Evolutionary conservation across 2,888 invertebrate species (phyloP).

Genomic region (Apeira syringaria): DNA sequence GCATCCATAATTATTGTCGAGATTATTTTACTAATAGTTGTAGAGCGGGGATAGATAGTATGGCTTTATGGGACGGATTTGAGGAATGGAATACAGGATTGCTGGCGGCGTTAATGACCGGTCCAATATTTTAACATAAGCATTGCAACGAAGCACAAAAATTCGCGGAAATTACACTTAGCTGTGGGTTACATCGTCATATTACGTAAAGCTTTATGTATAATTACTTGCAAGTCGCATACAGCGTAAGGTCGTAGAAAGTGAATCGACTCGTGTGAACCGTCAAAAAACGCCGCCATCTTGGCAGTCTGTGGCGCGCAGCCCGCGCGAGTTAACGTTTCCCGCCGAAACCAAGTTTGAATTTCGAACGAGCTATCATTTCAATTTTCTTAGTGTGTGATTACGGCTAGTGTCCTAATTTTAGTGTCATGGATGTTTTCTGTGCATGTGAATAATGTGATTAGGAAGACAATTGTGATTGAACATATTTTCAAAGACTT

Average conservation of each 20-base stretch:
- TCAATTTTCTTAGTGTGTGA: constrained; percentile 56
- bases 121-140: neutral
- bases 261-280: constrained; percentile 83
- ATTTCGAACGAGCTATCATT: constrained; percentile 53
- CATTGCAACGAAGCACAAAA: constrained; percentile 27
- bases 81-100: too few relatives aligned
- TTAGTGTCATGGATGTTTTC: constrained; percentile 47
- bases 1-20: too few relatives aligned
- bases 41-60: too few relatives aligned
- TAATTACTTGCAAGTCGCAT: constrained; percentile 80
- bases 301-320: constrained; percentile 78
- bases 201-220: constrained; percentile 79
- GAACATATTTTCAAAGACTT: constrained; percentile 41
- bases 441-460: constrained; percentile 74
- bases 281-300: constrained; percentile 81
- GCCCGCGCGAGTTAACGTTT: constrained; percentile 71
- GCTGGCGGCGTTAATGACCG: too few relatives aligned
- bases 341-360: constrained; percentile 62
- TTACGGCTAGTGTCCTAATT: constrained; percentile 52
- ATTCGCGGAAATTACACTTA: constrained; percentile 63
- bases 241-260: constrained; percentile 83
- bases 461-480: constrained; percentile 56
- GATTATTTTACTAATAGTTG: too few relatives aligned
- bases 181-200: constrained; percentile 65
- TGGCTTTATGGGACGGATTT: too few relatives aligned